phyloP scores from a whole-genome alignment of 2,888 invertebrate species.

The Nomada goodeniana region DNA sequence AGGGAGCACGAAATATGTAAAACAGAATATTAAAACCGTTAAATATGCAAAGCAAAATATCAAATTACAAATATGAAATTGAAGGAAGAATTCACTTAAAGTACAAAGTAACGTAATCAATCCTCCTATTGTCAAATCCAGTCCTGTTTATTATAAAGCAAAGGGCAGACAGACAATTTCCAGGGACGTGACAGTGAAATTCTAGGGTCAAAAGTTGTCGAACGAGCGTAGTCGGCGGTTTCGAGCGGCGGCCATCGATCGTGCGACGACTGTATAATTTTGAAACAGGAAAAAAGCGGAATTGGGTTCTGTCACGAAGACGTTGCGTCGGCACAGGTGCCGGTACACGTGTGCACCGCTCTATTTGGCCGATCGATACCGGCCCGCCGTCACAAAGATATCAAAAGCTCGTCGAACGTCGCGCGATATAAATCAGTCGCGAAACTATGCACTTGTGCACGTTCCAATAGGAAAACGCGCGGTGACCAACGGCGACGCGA shows the following conservation, averaged over 20 bases:
- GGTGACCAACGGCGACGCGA: background rate
- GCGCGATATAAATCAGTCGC: constrained; percentile 39
- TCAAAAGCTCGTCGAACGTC: constrained; percentile 55
- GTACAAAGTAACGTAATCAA: no score
- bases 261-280: constrained; percentile 39
- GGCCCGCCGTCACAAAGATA: constrained; percentile 44
- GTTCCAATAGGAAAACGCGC: constrained; percentile 20
- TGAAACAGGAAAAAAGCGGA: constrained; percentile 49
- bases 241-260: constrained; percentile 30
- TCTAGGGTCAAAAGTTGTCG: background rate
- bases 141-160: no score
- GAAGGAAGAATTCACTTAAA: no score
- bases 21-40: no score
- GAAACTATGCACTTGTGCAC: constrained; percentile 6
- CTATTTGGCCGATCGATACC: constrained; percentile 59
- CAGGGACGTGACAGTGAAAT: background rate
- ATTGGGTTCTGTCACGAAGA: constrained; percentile 57
- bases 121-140: no score
- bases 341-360: constrained; percentile 59
- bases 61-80: no score
- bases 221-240: background rate
- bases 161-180: no score
- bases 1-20: no score
- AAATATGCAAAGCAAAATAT: no score
- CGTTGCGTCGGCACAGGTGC: constrained; percentile 51